Evolutionary conservation across 2,113 vertebrate genomes (phyloP).

Genomic region (Pedionomus torquatus): DNA sequence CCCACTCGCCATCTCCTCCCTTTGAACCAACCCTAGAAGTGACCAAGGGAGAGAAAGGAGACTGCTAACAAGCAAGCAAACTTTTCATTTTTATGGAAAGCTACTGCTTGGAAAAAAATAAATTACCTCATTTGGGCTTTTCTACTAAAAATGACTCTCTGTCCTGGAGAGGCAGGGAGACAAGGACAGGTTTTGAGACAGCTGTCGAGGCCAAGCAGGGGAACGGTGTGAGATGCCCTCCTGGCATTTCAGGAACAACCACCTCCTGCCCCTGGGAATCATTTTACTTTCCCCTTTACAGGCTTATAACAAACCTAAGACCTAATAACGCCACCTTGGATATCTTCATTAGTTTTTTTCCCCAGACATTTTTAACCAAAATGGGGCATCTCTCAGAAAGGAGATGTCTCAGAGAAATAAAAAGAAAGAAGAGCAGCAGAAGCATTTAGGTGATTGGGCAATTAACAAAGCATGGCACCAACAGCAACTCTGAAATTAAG

Average conservation of each 20-base stretch:
- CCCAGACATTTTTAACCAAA: neutral
- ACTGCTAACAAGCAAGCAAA: neutral
- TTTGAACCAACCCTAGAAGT: neutral
- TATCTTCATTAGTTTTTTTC: neutral
- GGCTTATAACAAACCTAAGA: neutral
- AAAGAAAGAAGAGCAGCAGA: neutral
- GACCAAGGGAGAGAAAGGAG: neutral
- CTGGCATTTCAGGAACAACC: neutral
- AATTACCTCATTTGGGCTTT: neutral
- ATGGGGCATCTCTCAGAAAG: neutral
- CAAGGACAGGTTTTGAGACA: neutral
- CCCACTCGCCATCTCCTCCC: fast-evolving
- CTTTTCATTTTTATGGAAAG: neutral
- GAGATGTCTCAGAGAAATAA: neutral
- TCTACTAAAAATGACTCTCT: neutral
- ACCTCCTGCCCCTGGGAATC: neutral
- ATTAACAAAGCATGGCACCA: fast-evolving
- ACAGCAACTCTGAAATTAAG: neutral
- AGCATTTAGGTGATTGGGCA: neutral
- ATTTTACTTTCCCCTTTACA: neutral
- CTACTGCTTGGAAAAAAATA: neutral
- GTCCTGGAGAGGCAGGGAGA: neutral
- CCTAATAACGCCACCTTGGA: neutral
- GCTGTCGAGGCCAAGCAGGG: too few species aligned
- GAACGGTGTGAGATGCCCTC: neutral